Base-by-base conservation (phyloP, 1,140 invertebrate species). In the Conus ventricosus region DNA sequence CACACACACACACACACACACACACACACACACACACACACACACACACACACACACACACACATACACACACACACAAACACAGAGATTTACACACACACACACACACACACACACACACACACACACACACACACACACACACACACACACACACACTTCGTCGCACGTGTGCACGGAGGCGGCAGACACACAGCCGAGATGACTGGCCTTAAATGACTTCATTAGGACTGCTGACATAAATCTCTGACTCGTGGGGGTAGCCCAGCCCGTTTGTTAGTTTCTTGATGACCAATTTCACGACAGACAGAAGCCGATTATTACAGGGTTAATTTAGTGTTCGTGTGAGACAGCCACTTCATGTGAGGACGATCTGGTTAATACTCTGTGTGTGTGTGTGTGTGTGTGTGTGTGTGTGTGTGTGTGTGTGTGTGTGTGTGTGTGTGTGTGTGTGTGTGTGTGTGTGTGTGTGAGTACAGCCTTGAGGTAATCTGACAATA, bases 31-130 rank as follows among this genome's bases (percentile, higher is more conserved):
- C 67, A 7, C 67, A 7, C 67, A 7, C 67, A 7, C 67, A 7
- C 67, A 7, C 67, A 75, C 67, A 82, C 54, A 82, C 54, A 53
- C 54, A 53, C 80, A 82, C 54, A 53, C 54, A 82, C 67, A 75
- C 67, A 75, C 67, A 75, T 7, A 75, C 67, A 75, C 67, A 75
- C 67, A 75, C 67, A 75, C 67, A 75, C 67, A 75, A 4, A 75
- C 67, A 75, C 67, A 75, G 4, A 60, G 6, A 57, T 13, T 7
- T 4, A 60, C 57, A 60, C 57, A 60, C 57, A 60, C 57, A 60
- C 57, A 8, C 8, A 15, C 57, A 60, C 57, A 60, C 57, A 60
- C 57, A 15, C 57, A 60, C 57, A 15, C 57, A 60, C 57, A 15
- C 57, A 60, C 57, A 15, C 57, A 60, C 57, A 15, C 57, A 8